These are phyloP conservation scores for Pelobates cultripes DNA, from an alignment of 2,797 vertebrate genomes.

Conservation along the genomic window DNA sequence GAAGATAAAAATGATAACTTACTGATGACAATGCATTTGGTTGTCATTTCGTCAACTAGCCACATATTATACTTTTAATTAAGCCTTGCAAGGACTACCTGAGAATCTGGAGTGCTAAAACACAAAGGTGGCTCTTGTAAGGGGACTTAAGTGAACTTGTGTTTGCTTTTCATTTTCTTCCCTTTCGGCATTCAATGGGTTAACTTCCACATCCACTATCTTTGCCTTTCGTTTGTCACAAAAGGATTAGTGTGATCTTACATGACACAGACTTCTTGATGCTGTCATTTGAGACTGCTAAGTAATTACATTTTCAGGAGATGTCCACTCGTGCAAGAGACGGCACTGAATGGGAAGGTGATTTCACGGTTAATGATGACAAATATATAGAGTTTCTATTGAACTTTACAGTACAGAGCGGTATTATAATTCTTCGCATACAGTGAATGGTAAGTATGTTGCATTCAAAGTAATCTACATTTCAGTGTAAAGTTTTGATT, in stretches of 20 bases:
- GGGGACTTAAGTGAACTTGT: not conserved
- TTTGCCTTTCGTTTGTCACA: slow-evolving; percentile 53
- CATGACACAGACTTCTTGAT: slow-evolving; percentile 51
- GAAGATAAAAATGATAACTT: not conserved
- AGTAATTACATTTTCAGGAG: slow-evolving; percentile 61
- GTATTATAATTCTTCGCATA: not conserved
- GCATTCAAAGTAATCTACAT: no score
- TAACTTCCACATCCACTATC: slow-evolving; percentile 35
- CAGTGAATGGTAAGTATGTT: no score
- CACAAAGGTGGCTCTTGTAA: slow-evolving; percentile 3
- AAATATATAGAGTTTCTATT: not conserved
- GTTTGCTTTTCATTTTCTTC: slow-evolving; percentile 46
- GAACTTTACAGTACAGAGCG: not conserved
- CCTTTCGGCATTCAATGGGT: slow-evolving; percentile 37
- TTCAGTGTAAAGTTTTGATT: no score
- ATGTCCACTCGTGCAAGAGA: slow-evolving; percentile 45
- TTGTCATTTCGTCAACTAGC: not conserved
- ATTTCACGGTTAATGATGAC: slow-evolving; percentile 8
- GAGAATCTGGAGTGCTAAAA: not conserved
- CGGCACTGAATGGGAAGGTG: slow-evolving; percentile 4
- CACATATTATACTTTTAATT: slow-evolving; percentile 1
- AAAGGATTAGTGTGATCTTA: slow-evolving; percentile 53
- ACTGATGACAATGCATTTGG: not conserved
- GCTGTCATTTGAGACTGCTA: slow-evolving; percentile 57
- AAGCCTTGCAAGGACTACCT: not conserved